Percentiles rank a stretch among this genome's conserved stretches.
Conservation (phyloP, 2,888 invertebrate species). For the Nebria salina region DNA sequence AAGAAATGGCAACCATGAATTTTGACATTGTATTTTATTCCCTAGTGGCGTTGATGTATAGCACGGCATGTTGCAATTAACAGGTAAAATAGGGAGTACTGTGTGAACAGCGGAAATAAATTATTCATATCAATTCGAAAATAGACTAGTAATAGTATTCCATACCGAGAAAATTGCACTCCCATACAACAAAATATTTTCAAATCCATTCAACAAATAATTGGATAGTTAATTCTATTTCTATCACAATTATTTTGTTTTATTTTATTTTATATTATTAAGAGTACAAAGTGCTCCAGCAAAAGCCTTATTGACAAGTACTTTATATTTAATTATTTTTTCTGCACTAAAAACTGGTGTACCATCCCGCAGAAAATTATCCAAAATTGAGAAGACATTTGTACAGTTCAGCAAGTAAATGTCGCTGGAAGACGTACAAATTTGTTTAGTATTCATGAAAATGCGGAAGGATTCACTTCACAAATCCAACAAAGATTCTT, state of each 20-base stretch:
- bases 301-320: neutral
- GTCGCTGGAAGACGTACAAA: neutral
- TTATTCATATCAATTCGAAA: constrained; percentile 44
- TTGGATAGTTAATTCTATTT: constrained; percentile 10
- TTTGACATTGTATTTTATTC: neutral
- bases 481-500: neutral
- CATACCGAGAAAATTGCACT: constrained; percentile 42
- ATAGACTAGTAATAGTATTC: constrained; percentile 42
- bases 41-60: constrained; percentile 15
- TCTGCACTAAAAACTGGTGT: neutral
- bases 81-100: constrained; percentile 33
- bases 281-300: neutral
- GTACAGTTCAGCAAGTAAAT: too few species aligned
- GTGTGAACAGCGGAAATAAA: constrained; percentile 42
- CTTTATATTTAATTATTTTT: neutral
- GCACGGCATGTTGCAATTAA: constrained; percentile 39
- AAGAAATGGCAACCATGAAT: too few species aligned
- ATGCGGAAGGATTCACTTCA: constrained; percentile 21
- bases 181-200: constrained; percentile 9
- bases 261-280: neutral
- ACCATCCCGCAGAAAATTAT: too few species aligned
- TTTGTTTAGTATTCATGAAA: neutral
- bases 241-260: constrained; percentile 2
- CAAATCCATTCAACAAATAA: constrained; percentile 10
- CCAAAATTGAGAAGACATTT: too few species aligned